Percentiles rank a stretch among this genome's conserved stretches.
Conservation (phyloP, 2,113 vertebrate genomes). For the Tringa solitaria region DNA sequence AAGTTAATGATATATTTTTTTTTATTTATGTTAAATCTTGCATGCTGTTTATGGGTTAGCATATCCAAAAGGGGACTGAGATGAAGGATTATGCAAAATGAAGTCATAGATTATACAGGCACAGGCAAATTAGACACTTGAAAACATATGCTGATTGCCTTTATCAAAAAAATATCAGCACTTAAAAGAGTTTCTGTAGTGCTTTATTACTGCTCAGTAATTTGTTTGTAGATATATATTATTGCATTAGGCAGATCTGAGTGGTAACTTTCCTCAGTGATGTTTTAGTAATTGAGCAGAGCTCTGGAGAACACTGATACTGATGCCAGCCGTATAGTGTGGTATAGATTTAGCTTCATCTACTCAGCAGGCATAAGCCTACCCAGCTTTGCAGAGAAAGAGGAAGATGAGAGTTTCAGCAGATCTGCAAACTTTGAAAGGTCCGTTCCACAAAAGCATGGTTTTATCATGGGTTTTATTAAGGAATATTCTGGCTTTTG, state of each 20-base stretch:
- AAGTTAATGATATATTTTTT: neutral
- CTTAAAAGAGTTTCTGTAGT: neutral
- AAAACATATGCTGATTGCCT: neutral
- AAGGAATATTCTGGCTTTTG: neutral
- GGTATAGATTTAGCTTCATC: neutral
- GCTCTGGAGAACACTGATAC: neutral
- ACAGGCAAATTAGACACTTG: neutral
- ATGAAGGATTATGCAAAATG: conserved; percentile 9
- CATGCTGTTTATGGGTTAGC: neutral
- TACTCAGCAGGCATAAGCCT: neutral
- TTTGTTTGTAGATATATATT: neutral
- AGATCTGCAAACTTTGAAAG: neutral
- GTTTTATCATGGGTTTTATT: neutral
- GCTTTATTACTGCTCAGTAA: neutral
- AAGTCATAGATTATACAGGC: neutral
- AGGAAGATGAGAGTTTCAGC: neutral
- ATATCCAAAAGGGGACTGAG: neutral
- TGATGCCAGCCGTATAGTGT: neutral
- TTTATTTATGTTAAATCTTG: neutral
- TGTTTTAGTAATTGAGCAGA: neutral
- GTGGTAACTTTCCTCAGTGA: neutral
- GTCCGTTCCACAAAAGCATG: neutral
- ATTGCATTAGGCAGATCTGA: conserved; percentile 4
- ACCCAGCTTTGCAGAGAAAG: neutral
- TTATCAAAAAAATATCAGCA: neutral